Evolutionary conservation across 2,113 vertebrate species (phyloP).

Genomic region (Melanostigma gelatinosum): DNA sequence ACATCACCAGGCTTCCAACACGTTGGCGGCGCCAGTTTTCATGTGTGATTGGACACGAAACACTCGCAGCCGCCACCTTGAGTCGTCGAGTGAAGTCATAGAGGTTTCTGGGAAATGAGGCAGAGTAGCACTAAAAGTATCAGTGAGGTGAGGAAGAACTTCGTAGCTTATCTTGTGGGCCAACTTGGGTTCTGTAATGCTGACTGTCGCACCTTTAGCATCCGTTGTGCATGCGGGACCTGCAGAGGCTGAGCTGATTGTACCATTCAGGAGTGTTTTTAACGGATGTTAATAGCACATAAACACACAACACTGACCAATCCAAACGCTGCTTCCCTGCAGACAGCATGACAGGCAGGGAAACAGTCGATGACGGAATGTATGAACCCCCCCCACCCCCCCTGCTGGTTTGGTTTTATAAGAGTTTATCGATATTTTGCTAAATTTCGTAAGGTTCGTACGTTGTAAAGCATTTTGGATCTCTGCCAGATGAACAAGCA

Average conservation of each 20-base stretch:
- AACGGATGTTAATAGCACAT: constrained; percentile 71
- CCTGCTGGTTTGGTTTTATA: constrained; percentile 88
- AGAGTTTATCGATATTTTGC: constrained; percentile 94
- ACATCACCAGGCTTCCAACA: neutral
- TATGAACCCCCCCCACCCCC: constrained; percentile 40
- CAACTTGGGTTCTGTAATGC: neutral
- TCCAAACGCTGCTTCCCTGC: constrained; percentile 81
- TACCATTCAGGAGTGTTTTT: constrained; percentile 84
- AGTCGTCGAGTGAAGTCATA: neutral
- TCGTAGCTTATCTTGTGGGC: neutral
- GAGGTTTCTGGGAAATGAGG: neutral
- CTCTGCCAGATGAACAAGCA: constrained; percentile 79
- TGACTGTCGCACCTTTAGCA: constrained; percentile 58
- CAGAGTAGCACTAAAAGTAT: neutral
- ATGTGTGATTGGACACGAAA: neutral
- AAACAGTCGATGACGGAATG: constrained; percentile 73
- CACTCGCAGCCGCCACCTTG: neutral
- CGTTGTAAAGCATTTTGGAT: constrained; percentile 93
- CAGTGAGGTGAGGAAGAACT: neutral
- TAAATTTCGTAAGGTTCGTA: constrained; percentile 95
- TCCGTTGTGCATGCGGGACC: constrained; percentile 88
- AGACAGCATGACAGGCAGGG: constrained; percentile 88
- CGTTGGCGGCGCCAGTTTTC: neutral
- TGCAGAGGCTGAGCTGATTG: constrained; percentile 79
- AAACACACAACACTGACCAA: constrained; percentile 36